Percentiles rank a stretch among this genome's conserved stretches.
Evolutionary conservation across 2,113 vertebrate genomes (phyloP).

Genomic region (Okapia johnstoni): DNA sequence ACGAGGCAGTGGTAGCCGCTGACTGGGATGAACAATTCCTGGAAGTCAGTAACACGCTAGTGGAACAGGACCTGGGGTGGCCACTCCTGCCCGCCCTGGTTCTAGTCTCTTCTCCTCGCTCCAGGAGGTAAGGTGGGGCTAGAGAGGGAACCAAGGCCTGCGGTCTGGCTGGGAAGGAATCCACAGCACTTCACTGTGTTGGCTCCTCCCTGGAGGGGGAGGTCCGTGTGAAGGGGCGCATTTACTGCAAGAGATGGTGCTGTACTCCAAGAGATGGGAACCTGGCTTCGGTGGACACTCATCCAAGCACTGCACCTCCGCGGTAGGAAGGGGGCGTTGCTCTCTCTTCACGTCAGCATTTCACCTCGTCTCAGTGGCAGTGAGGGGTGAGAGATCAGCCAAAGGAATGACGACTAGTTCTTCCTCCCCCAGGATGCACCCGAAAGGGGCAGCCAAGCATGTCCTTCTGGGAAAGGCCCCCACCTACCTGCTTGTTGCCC

Average conservation of each 20-base stretch:
- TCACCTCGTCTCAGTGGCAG: background rate
- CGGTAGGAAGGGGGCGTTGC: background rate
- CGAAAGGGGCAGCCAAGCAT: background rate
- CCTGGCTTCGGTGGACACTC: background rate
- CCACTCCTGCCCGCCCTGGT: background rate
- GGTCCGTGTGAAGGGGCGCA: background rate
- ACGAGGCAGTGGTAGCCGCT: background rate
- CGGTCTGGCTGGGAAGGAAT: background rate
- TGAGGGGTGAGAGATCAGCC: background rate
- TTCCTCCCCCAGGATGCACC: fast-evolving
- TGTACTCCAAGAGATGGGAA: background rate
- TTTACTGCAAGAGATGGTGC: background rate
- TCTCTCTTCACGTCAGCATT: background rate
- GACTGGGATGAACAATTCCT: background rate
- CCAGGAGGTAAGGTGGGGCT: background rate
- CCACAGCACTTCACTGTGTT: background rate
- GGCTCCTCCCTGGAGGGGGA: background rate
- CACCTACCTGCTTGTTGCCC: background rate
- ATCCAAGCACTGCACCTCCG: fast-evolving
- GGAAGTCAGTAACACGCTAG: background rate
- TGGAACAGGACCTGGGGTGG: background rate
- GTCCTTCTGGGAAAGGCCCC: background rate
- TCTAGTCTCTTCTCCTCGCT: background rate
- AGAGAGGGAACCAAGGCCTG: background rate
- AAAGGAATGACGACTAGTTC: background rate